Conservation (phyloP, 1,140 invertebrate species). For the Platyscapa corneri region DNA sequence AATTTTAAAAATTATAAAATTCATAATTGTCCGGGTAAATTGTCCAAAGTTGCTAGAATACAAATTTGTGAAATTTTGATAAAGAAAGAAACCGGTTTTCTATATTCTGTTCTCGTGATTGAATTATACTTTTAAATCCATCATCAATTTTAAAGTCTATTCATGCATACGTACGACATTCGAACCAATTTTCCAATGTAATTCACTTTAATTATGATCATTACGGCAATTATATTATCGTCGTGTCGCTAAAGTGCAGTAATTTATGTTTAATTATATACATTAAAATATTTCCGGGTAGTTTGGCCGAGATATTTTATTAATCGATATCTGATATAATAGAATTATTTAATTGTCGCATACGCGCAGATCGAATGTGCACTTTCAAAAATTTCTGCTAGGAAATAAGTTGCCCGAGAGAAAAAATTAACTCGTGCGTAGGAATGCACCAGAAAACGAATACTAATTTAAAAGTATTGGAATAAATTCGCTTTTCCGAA, state of each 20-base stretch:
- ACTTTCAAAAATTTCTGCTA: no score
- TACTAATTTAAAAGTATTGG: background rate
- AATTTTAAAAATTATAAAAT: no score
- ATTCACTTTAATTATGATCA: background rate
- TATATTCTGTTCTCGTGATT: background rate
- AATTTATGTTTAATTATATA: background rate
- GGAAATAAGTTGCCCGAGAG: background rate
- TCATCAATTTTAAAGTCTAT: background rate
- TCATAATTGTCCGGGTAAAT: no score
- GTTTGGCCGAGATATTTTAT: background rate
- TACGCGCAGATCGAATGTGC: background rate
- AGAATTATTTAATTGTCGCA: background rate
- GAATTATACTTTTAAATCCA: slow-evolving; percentile 17
- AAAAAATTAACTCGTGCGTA: background rate
- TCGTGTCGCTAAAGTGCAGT: background rate
- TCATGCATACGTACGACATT: background rate
- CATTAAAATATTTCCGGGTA: background rate
- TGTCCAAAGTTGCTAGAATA: background rate
- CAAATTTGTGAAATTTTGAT: background rate
- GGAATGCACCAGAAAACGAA: background rate
- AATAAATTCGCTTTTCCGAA: no score
- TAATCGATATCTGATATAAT: background rate
- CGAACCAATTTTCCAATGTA: background rate
- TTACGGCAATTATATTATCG: background rate
- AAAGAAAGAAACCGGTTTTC: background rate